phyloP scores from a whole-genome alignment of 2,797 vertebrate genomes.

The Sciurus vulgaris region DNA sequence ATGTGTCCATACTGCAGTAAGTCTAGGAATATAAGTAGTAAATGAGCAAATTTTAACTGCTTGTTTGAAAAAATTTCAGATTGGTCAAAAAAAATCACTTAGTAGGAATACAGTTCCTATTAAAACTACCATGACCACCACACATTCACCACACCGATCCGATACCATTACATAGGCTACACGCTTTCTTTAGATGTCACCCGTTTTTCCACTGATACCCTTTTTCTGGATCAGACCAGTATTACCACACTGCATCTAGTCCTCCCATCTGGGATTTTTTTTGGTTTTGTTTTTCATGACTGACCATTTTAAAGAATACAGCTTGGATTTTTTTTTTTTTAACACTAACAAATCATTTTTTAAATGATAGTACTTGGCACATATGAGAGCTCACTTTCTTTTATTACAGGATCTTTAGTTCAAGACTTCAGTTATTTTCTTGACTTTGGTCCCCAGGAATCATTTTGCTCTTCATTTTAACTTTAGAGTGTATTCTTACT shows the following conservation, averaged over 20 bases:
- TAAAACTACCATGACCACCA: not conserved
- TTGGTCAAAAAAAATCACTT: not conserved
- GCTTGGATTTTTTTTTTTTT: not conserved
- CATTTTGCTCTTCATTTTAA: not conserved
- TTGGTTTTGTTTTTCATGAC: constrained; percentile 18
- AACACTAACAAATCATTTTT: not conserved
- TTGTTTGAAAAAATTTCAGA: constrained; percentile 43
- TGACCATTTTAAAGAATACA: constrained; percentile 5
- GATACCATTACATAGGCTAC: not conserved
- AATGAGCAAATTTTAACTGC: not conserved
- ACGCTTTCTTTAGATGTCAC: not conserved
- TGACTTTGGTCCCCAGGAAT: not conserved
- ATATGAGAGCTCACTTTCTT: not conserved
- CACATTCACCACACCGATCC: not conserved
- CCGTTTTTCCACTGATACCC: not conserved
- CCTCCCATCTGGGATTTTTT: not conserved
- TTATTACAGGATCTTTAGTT: not conserved
- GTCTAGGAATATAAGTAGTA: not conserved
- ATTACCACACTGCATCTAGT: not conserved
- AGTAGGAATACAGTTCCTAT: not conserved
- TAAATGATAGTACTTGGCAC: not conserved
- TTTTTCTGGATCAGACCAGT: not conserved
- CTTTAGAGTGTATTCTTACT: not conserved
- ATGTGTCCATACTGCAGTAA: not conserved
- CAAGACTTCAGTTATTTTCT: constrained; percentile 4